Evolutionary conservation across 30 jellyfish, hydroid and myxozoan genomes (phyloP).

Genomic region (Calvadosia cruxmelitensis): DNA sequence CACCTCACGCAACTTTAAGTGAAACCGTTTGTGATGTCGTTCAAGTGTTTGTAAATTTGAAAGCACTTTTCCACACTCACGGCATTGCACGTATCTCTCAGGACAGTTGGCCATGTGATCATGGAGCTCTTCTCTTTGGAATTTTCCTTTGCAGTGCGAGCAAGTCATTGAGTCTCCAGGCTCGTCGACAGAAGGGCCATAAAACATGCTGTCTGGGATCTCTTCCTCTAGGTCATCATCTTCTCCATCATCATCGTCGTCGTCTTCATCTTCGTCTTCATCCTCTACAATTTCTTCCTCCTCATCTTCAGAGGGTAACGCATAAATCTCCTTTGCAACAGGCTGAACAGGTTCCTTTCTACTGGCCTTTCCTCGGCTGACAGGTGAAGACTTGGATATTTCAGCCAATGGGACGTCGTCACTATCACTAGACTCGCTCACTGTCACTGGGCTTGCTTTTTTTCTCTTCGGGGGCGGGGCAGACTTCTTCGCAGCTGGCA

Average conservation of each 20-base stretch:
- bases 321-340: not conserved
- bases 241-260: constrained; percentile 81
- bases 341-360: not conserved
- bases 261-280: constrained; percentile 14
- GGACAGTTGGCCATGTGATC: constrained; percentile 90
- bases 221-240: constrained; percentile 94
- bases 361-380: not conserved
- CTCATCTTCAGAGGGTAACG: not conserved
- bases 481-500: not conserved
- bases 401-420: not conserved
- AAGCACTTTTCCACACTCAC: constrained; percentile 94
- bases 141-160: constrained; percentile 64
- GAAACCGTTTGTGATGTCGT: constrained; percentile 95
- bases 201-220: constrained; percentile 83
- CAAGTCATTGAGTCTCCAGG: constrained; percentile 3
- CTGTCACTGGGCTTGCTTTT: not conserved
- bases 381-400: not conserved
- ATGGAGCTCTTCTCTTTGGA: constrained; percentile 74
- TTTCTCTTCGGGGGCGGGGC: not conserved
- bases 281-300: not conserved
- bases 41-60: constrained; percentile 93
- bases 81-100: constrained; percentile 94
- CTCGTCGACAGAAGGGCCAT: constrained; percentile 75
- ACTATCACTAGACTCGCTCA: not conserved
- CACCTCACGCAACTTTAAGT: constrained; percentile 87